Conservation (phyloP, 2,888 invertebrate species). For the Ophraella communa region DNA sequence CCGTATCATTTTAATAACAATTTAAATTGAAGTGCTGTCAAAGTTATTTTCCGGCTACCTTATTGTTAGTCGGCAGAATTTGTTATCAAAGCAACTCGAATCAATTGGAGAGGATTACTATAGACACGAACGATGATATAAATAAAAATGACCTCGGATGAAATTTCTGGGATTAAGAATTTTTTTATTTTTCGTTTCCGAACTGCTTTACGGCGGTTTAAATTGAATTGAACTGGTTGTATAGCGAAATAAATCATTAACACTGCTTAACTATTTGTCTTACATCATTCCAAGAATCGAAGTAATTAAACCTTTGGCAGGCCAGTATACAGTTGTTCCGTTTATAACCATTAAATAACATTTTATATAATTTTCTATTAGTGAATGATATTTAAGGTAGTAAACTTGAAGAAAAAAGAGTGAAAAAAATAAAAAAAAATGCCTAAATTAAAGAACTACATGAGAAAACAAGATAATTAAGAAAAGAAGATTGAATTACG, state of each 20-base stretch:
- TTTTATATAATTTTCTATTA: no score
- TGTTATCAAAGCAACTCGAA: slow-evolving; percentile 20
- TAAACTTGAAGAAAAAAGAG: no score
- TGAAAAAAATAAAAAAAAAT: no score
- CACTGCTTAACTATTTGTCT: background rate
- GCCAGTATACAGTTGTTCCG: background rate
- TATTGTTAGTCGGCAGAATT: slow-evolving; percentile 21
- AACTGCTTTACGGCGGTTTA: slow-evolving; percentile 19
- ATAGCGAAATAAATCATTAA: background rate
- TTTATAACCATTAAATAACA: no score
- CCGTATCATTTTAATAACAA: background rate
- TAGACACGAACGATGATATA: slow-evolving; percentile 27
- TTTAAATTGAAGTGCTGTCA: background rate
- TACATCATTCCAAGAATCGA: background rate
- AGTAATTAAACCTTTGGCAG: slow-evolving; percentile 1
- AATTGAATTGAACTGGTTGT: slow-evolving; percentile 12
- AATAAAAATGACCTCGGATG: slow-evolving; percentile 29
- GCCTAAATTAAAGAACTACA: no score
- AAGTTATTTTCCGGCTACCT: background rate
- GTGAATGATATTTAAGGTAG: no score
- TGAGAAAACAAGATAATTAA: no score
- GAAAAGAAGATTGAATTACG: no score
- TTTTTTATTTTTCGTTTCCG: background rate
- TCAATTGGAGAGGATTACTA: slow-evolving; percentile 16
- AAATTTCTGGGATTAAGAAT: slow-evolving; percentile 26